These are phyloP conservation scores for Apus apus DNA, from an alignment of 2,113 vertebrate genomes.

Conservation along the genomic window DNA sequence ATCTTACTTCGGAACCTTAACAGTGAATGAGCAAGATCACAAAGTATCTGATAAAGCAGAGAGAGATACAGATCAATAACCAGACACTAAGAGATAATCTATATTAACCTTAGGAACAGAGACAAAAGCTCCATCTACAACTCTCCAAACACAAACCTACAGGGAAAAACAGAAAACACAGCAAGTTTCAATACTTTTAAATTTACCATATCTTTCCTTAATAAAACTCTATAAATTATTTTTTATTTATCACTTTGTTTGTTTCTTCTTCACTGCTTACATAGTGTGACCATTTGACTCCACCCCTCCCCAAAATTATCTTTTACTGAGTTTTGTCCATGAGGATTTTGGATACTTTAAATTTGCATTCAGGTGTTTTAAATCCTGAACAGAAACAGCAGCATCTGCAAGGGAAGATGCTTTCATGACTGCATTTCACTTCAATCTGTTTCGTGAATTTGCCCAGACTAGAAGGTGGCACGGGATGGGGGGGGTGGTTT, in stretches of 20 bases:
- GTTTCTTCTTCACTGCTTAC: neutral
- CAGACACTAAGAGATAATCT: neutral
- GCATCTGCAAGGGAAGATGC: neutral
- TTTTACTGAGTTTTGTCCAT: neutral
- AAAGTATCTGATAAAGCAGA: neutral
- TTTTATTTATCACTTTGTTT: neutral
- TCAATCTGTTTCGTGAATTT: neutral
- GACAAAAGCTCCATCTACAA: neutral
- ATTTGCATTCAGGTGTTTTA: neutral
- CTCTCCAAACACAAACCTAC: neutral
- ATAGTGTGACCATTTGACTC: neutral
- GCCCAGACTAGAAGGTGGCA: no score
- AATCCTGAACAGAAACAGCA: neutral
- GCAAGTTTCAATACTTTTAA: neutral
- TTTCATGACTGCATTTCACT: neutral
- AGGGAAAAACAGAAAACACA: neutral
- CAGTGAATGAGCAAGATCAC: neutral
- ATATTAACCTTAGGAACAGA: neutral
- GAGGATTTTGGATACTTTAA: neutral
- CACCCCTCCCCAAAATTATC: neutral
- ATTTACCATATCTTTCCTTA: neutral
- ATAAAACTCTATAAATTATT: neutral
- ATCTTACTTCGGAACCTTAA: neutral
- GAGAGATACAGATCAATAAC: conserved; percentile 1
- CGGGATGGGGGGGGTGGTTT: no score